Evolutionary conservation across 1,140 invertebrate species (phyloP).

Genomic region (Chrysopa pallens): DNA sequence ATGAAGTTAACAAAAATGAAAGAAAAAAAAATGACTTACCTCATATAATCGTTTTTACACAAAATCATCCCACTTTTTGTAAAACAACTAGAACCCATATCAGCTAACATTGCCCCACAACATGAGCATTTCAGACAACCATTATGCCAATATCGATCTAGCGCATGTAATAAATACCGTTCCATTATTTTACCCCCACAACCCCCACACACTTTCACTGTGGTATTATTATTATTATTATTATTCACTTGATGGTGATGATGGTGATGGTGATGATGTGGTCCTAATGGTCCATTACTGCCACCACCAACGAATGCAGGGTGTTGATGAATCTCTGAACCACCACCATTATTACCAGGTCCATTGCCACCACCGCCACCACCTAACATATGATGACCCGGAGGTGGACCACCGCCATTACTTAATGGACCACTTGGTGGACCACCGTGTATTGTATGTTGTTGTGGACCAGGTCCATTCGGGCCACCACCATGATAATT

Average conservation of each 20-base stretch:
- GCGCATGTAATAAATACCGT: constrained; percentile 68
- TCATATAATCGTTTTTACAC: constrained; percentile 84
- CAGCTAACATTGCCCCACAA: constrained; percentile 68
- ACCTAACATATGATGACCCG: constrained; percentile 10
- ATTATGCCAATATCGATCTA: constrained; percentile 88
- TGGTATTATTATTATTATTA: constrained; percentile 36
- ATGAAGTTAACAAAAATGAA: no score
- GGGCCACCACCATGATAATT: constrained; percentile 21
- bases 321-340: constrained; percentile 16
- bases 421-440: constrained; percentile 12
- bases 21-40: constrained; percentile 37
- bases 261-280: constrained; percentile 22
- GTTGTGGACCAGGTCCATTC: constrained; percentile 13
- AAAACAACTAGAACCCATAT: constrained; percentile 78
- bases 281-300: constrained; percentile 20
- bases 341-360: constrained; percentile 22
- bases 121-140: constrained; percentile 82
- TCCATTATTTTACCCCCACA: constrained; percentile 69
- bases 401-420: constrained; percentile 15
- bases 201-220: constrained; percentile 42
- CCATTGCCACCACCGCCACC: neutral
- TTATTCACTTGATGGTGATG: constrained; percentile 26
- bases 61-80: constrained; percentile 82
- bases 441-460: constrained; percentile 10
- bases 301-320: constrained; percentile 16